Evolutionary conservation across 1,140 invertebrate species (phyloP), one percentile per base, ranked within the genome.

Genomic region (Drosophila nannoptera): DNA sequence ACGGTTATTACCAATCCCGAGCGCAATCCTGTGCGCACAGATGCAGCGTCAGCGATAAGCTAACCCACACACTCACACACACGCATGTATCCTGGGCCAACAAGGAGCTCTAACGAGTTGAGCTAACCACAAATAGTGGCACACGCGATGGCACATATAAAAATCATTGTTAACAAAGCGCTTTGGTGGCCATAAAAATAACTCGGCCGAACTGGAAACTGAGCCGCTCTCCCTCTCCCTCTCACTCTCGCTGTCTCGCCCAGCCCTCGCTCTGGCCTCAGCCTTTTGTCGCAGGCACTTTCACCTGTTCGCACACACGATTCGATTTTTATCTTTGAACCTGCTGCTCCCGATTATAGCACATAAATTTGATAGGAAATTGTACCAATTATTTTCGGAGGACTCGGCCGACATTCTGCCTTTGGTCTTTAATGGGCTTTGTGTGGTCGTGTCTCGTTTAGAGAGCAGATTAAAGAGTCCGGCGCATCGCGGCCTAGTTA

Each of bases 351-450:
- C 81, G 81, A 84, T 86, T 84, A 84, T 84, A 77, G 77, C 77
- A 86, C 81, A 84, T 84, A 84, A 84, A 84, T 84, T 84, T 86
- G 81, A 81, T 86, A 86, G 81, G 70, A 84, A 84, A 84, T 84
- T 84, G 81, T 86, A 81, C 81, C 81, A 84, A 84, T 84, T 86
- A 84, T 84, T 77, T 86, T 62, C 22, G 22, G 56, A 68, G 22
- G 56, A 68, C 66, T 64, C 61, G 54, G 36, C 74, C 66, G 65
- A 69, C 66, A 59, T 63, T 52, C 59, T 45, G 14, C 45, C 42
- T 22, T 63, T 16, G 22, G 7, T 73, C 32, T 42, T 78, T 84
- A 86, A 84, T 86, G 81, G 69, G 60, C 68, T 86, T 84, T 84
- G 81, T 84, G 81, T 84, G 81, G 81, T 86, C 81, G 69, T 56